Evolutionary conservation across 2,113 vertebrate genomes (phyloP), one percentile per base, ranked within the genome.

Genomic region (Protobothrops mucrosquamatus): DNA sequence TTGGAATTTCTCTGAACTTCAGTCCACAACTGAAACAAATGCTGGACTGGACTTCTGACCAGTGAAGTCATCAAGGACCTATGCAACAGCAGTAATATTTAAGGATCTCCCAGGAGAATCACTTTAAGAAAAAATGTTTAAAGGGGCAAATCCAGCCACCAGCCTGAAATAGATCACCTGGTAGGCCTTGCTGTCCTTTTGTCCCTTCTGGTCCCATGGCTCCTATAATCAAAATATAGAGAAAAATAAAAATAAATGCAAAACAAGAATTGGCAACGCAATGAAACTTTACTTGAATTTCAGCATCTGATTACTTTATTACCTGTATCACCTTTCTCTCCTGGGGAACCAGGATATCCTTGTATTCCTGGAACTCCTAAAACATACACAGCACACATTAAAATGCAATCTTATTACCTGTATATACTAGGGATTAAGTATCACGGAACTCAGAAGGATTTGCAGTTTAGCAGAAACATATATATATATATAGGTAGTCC

Each of bases 151-250:
- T 74, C 14, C 14, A 81, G 6, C 1, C 69, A 81, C n/a, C 69
- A 39, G 69, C 6, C 18, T 81, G 69, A 39, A 95, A 93, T 94
- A 87, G 29, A 92, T 96, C 94, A 98, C 97, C 97, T 69, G 93
- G 88, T 3, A 95, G 87, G 95, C 97, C 97, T 92, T 26, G 95
- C 34, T 94, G 92, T 91, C 97, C 98, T 87, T 97, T 96, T n/a
- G 55, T 95, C 56, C 98, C 98, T 0, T 39, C 96, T 92, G 81
- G 93, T 94, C 97, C 98, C 2, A 0, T 96, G 52, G 90, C 52
- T 18, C 98, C 97, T 98, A 94, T 94, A 96, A 97, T 92, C 52
- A 93, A 93, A 96, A 95, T 92, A 94, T 15, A 93, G 43, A 48
- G 12, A 51, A 10, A 74, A 89, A 51, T 86, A 94, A 96, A 86